Base-by-base conservation (phyloP, 2,797 vertebrate species). In the Nyctibius grandis region DNA sequence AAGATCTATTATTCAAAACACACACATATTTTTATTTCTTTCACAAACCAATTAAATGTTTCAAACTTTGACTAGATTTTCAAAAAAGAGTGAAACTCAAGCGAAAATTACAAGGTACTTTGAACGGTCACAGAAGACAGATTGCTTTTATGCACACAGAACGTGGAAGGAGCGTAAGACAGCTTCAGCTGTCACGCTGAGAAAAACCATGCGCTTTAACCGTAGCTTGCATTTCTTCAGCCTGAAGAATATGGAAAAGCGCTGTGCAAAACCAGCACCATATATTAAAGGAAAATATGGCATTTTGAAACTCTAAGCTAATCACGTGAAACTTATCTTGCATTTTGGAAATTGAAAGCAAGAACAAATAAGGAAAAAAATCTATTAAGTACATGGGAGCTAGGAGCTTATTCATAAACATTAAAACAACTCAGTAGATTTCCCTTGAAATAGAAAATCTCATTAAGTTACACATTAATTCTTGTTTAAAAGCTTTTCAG, bases 111-210 rank as follows among this genome's bases (percentile, higher is more conserved):
- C 31, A 40, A 63, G 22, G 21, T 34, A 19, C 33, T 56, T 89
- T 48, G 48, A 38, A 9, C 11, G 47, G 36, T 25, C 68, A 11
- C 10, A 1, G 23, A 14, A 60, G 47, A 7, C 23, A 31, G 36
- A 26, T 42, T 31, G 13, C 6, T 80, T 82, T 74, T 31, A 18
- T 31, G 13, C 50, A 54, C 18, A 28, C 10, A 33, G 19, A 54
- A 61, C 1, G 1, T 20, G 40, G 23, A 68, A 63, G 45, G 33
- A 60, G 12, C 0, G 0, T 25, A 33, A 40, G 13, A 72, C 9
- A 33, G 20, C 40, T 68, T 54, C 47, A 50, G 44, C 15, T 65
- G 44, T 61, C 23, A 42, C 2, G 1, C 19, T 20, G 44, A 38
- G 44, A 34, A 53, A 48, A 88, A 36, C 1, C 29, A 38, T 6